Conservation (phyloP, 2,113 vertebrate species). For the Cacatua alba region DNA sequence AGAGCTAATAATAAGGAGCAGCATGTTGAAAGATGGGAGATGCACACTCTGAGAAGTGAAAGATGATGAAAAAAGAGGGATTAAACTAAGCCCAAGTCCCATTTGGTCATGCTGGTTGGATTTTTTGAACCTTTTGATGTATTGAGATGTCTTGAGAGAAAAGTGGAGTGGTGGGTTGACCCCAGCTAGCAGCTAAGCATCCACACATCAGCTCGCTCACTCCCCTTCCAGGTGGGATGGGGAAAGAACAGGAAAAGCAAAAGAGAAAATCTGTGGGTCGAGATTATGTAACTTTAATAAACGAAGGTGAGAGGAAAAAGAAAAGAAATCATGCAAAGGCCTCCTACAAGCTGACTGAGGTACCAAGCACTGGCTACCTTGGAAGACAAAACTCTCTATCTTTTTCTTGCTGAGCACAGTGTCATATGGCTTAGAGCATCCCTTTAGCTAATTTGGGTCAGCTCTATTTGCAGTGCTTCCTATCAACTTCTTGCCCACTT, state of each 20-base stretch:
- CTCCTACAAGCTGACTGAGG: not conserved
- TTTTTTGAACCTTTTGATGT: not conserved
- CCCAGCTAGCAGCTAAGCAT: not conserved
- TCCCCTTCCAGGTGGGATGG: not conserved
- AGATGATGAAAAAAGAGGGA: not conserved
- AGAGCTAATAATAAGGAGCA: not conserved
- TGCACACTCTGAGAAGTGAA: not conserved
- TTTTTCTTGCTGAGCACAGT: not conserved
- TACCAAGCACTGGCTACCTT: not conserved
- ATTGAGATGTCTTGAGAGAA: not conserved
- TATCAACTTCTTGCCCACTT: not conserved
- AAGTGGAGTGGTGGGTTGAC: not conserved
- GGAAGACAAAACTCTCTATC: not conserved
- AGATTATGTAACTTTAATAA: not conserved
- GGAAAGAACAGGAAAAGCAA: not conserved
- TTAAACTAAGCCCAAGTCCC: not conserved
- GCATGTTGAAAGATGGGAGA: not conserved
- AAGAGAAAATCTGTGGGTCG: not conserved
- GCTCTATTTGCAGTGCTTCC: not conserved
- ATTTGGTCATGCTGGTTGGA: not conserved
- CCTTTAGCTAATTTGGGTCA: not conserved
- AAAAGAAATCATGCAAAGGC: not conserved
- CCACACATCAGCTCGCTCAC: rapidly evolving
- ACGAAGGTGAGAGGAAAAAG: not conserved
- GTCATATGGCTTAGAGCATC: not conserved